phyloP scores from a whole-genome alignment of 2,797 vertebrate genomes.

The Enteromius unitaeniatus region DNA sequence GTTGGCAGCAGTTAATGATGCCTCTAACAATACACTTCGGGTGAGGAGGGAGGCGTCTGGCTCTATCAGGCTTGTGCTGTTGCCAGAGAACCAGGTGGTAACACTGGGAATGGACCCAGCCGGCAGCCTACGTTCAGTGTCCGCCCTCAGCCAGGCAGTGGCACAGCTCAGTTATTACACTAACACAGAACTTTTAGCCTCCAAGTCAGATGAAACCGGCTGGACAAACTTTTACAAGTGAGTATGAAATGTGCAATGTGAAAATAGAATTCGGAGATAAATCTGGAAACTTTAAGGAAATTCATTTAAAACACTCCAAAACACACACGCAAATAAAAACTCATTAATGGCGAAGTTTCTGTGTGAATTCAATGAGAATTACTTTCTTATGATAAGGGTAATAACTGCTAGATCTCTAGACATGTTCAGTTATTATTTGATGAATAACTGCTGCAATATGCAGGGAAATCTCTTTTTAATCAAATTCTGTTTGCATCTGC shows the following conservation, averaged over 20 bases:
- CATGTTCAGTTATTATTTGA: background rate
- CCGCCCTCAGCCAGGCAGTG: slow-evolving; percentile 86
- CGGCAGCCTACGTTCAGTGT: slow-evolving; percentile 86
- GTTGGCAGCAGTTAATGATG: slow-evolving; percentile 83
- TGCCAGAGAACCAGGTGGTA: slow-evolving; percentile 89
- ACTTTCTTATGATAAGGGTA: background rate
- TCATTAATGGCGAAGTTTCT: background rate
- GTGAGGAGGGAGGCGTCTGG: slow-evolving; percentile 74
- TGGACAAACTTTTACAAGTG: slow-evolving; percentile 92
- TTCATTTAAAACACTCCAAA: background rate
- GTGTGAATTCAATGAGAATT: background rate
- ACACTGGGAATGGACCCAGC: slow-evolving; percentile 83
- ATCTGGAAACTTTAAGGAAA: background rate
- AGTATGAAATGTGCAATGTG: slow-evolving; percentile 64
- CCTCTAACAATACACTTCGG: slow-evolving; percentile 86
- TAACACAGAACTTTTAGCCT: slow-evolving; percentile 85
- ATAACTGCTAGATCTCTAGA: background rate
- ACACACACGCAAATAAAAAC: background rate
- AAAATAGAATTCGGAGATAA: background rate
- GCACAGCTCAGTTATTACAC: slow-evolving; percentile 87
- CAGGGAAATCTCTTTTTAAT: slow-evolving; percentile 2
- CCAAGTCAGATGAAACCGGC: slow-evolving; percentile 89
- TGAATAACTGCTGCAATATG: background rate
- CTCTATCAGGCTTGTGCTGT: slow-evolving; percentile 83
- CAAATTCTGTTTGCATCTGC: slow-evolving; percentile 2